These are phyloP conservation scores for Cepaea hortensis DNA, from an alignment of 2,888 invertebrate genomes.

Conservation along the genomic window DNA sequence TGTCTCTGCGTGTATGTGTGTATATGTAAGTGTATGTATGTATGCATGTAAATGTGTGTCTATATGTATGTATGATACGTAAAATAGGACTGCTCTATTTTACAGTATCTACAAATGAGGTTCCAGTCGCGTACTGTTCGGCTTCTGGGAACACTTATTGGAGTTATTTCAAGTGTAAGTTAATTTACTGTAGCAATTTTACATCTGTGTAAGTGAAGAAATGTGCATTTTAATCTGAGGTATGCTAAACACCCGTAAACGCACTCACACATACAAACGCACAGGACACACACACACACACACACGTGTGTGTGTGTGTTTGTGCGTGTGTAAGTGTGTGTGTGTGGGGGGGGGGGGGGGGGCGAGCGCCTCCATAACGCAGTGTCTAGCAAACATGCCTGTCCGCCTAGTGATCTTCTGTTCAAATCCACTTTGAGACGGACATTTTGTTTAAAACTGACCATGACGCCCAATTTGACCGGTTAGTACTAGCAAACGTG, in stretches of 20 bases:
- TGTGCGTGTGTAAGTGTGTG: too few species aligned
- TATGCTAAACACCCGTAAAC: neutral
- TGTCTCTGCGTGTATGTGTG: neutral
- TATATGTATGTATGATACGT: neutral
- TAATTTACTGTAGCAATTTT: neutral
- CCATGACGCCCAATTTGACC: too few species aligned
- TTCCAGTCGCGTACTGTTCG: slow-evolving; percentile 1
- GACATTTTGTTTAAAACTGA: too few species aligned
- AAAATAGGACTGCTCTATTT: neutral
- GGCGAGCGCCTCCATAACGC: too few species aligned
- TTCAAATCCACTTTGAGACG: too few species aligned
- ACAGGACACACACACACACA: neutral
- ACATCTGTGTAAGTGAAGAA: neutral
- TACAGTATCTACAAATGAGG: slow-evolving; percentile 38
- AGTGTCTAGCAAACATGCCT: too few species aligned
- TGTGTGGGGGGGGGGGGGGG: too few species aligned
- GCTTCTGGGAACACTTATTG: slow-evolving; percentile 28
- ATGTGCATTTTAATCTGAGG: neutral
- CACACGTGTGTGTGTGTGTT: too few species aligned
- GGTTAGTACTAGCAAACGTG: too few species aligned
- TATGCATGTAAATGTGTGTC: neutral
- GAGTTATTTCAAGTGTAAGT: slow-evolving; percentile 31
- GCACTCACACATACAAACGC: neutral
- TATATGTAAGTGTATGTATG: neutral
- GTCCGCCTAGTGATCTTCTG: too few species aligned